Conservation (phyloP, 2,113 vertebrate genomes). For the Oceanodroma tethys region DNA sequence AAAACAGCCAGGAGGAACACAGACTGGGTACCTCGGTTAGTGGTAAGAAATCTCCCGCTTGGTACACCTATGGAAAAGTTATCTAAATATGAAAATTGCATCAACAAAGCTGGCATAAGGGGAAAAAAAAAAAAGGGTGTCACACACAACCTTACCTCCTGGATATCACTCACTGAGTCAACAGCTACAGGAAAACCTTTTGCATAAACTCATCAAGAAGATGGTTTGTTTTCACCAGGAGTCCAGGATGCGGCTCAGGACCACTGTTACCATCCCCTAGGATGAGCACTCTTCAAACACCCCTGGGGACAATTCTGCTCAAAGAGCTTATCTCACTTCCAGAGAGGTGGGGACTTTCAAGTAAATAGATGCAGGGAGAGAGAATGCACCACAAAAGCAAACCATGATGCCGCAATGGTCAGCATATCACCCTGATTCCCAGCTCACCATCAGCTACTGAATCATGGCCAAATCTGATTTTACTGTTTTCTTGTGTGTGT, state of each 20-base stretch:
- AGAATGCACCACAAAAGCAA: neutral
- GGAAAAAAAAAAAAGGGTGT: neutral
- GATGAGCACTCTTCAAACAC: neutral
- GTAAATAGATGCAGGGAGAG: neutral
- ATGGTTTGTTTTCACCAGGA: neutral
- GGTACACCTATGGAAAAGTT: neutral
- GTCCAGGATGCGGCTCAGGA: neutral
- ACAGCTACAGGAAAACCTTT: neutral
- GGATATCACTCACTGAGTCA: no score
- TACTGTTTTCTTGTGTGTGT: neutral
- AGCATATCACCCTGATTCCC: rapidly evolving
- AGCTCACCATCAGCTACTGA: neutral
- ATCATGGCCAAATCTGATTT: neutral
- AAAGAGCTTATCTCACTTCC: neutral
- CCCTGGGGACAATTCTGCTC: neutral
- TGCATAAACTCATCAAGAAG: neutral
- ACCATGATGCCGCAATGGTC: rapidly evolving
- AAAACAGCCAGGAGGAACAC: neutral
- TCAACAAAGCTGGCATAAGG: neutral
- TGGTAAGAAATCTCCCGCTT: neutral
- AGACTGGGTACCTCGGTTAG: rapidly evolving
- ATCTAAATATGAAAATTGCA: neutral
- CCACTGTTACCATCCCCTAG: neutral
- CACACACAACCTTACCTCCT: neutral
- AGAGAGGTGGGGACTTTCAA: neutral